Base-by-base conservation (phyloP, 2,888 invertebrate genomes). In the Aromia moschata region DNA sequence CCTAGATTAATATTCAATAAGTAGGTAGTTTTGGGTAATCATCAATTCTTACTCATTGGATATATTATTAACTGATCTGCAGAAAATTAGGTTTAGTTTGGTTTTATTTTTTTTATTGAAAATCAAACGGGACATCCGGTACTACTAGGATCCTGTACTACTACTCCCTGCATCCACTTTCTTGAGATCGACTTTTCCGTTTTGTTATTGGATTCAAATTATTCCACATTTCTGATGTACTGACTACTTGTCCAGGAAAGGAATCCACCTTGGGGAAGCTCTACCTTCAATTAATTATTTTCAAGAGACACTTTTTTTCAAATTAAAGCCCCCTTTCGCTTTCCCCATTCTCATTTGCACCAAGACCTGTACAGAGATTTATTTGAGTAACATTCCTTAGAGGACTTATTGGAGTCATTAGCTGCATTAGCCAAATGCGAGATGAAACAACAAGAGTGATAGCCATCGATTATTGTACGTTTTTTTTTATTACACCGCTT, bases 141-240 rank as follows among this genome's bases (percentile, higher is more conserved):
- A 56, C 62, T 61, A 62, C 69, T 69, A 70, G 70, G 70, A 71
- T 70, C 70, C 71, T 71, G 70, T 73, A 71, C 71, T 68, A 66
- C 69, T 67, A 66, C 59, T 59, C 33, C 12, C 20, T 14, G 45
- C 41, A 46, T 31, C 31, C 38, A 57, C 45, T 17, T 58, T 47
- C 44, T 55, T 54, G 52, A 64, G 53, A 63, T 61, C 65, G 64
- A 54, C 56, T 58, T 65, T 53, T 62, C 43, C 20, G 43, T 43
- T 43, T 18, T 62, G 60, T 67, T 70, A 71, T 71, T 68, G 69
- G 67, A 69, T 71, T 68, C 62, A 37, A 45, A 47, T 47, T 47
- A 47, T 36, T 47, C 36, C 11, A 47, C 36, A 16, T 47, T 36
- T 33, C 47, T 47, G 36, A 18, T 47, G 37, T 20, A 33, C 17